Base-by-base conservation (phyloP, 2,888 invertebrate species). In the Kryphioiulus occultus region DNA sequence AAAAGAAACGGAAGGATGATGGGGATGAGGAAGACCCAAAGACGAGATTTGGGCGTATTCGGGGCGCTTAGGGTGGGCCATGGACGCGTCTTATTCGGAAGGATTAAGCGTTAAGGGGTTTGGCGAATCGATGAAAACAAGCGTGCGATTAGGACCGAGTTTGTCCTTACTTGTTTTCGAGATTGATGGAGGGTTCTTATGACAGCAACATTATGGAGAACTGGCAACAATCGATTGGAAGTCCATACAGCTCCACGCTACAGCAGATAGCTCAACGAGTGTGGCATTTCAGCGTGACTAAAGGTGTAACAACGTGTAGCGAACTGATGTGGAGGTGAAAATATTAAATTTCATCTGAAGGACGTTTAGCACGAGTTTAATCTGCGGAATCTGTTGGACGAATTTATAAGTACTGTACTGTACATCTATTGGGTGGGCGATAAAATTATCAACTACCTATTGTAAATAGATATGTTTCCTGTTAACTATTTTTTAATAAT, bases 151-250 rank as follows among this genome's bases (percentile, higher is more conserved):
- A 68, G 68, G 68, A 68, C 68, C 22, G 26, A 68, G 68, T 26
- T 68, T 68, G 22, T 68, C 26, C 26, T 68, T 68, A 68, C 68
- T 26, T 68, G n/a, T 68, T 68, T 59, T 59, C 26, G 22, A 68
- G 68, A 68, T 68, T 68, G 68, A 68, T 68, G 68, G 68, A 68
- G 68, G 26, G 68, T 68, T 68, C 68, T 68, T 68, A 68, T 68
- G 68, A 68, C 68, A 68, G 68, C 68, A 68, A 68, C 68, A 68
- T 68, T 68, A 68, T 68, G 68, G 68, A 68, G 68, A 68, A 68
- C 68, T 26, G 68, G 26, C 68, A 68, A 68, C 68, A 68, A 68
- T 68, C 68, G 68, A 68, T 68, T 68, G 68, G 10, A 2, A 68
- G 68, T 12, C 68, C 68, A 68, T 12, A 53, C 39, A 53, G 19